These are phyloP conservation scores for Sycophila sp. DNA, from an alignment of 1,140 invertebrate species.

Conservation along the genomic window DNA sequence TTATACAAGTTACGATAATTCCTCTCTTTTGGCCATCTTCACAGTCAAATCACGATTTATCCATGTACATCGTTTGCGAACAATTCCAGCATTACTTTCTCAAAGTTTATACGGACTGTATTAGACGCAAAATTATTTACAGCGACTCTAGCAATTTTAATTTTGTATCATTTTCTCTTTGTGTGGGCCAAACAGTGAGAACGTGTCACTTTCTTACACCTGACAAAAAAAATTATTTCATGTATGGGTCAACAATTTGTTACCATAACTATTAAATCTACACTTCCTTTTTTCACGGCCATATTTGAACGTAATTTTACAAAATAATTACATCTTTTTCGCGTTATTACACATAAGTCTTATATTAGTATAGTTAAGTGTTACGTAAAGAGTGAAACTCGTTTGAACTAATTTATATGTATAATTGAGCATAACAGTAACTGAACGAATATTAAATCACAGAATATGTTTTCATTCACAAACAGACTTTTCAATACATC, in stretches of 20 bases:
- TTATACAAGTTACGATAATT: slow-evolving; percentile 30
- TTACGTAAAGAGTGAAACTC: slow-evolving; percentile 7
- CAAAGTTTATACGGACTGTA: slow-evolving; percentile 8
- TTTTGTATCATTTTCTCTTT: slow-evolving; percentile 18
- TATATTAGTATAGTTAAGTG: not conserved
- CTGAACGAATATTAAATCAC: slow-evolving; percentile 56
- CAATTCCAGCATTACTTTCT: slow-evolving; percentile 15
- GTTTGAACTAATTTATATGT: slow-evolving; percentile 7
- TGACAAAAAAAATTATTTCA: not conserved
- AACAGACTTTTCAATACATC: not conserved
- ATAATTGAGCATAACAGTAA: slow-evolving; percentile 52
- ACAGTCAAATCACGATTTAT: not conserved
- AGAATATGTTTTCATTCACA: slow-evolving; percentile 46
- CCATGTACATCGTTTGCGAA: slow-evolving; percentile 9
- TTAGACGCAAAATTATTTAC: slow-evolving; percentile 32
- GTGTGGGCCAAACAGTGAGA: slow-evolving; percentile 12
- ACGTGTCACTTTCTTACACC: not conserved
- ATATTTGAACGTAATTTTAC: not conserved
- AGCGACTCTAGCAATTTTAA: slow-evolving; percentile 16
- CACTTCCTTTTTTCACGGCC: not conserved
- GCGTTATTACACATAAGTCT: slow-evolving; percentile 6
- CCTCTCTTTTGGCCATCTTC: slow-evolving; percentile 20
- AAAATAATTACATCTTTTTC: slow-evolving; percentile 20
- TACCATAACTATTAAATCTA: not conserved
- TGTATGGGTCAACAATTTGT: not conserved